Evolutionary conservation across 1,140 invertebrate species (phyloP).

Genomic region (Thaumatotibia leucotreta): DNA sequence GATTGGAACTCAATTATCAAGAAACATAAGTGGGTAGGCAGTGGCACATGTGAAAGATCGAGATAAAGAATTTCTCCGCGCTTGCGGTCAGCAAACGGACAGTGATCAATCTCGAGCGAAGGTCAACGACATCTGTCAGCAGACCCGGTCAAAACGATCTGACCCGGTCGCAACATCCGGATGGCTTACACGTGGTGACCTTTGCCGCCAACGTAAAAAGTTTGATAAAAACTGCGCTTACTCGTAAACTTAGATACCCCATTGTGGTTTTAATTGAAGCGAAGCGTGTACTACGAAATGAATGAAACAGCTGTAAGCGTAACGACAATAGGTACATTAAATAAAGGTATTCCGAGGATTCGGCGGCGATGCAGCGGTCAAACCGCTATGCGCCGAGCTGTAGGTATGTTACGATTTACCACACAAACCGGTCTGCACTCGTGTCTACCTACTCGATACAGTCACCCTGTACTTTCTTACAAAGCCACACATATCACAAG

Average conservation of each 20-base stretch:
- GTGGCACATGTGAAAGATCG: not conserved
- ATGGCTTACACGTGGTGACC: not conserved
- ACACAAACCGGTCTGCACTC: conserved; percentile 56
- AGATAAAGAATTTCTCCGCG: conserved; percentile 7
- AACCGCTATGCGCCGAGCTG: conserved; percentile 38
- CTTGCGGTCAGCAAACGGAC: conserved; percentile 1
- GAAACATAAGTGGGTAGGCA: not conserved
- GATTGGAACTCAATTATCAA: not conserved
- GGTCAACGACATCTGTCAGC: conserved; percentile 6
- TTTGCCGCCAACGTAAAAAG: not conserved
- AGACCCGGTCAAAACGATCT: not conserved
- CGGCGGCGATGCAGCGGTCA: conserved; percentile 40
- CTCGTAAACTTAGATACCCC: not conserved
- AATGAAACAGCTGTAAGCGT: conserved; percentile 8
- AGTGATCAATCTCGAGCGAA: conserved; percentile 3
- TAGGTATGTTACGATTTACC: conserved; percentile 51
- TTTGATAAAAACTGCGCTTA: not conserved
- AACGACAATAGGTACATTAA: conserved; percentile 13
- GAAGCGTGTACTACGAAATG: conserved; percentile 1
- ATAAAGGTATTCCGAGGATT: conserved; percentile 22
- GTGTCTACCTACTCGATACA: conserved; percentile 51
- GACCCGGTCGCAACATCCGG: not conserved
- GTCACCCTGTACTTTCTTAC: conserved; percentile 55
- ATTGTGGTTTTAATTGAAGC: not conserved
- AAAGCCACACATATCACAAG: conserved; percentile 36